These are phyloP conservation scores for Tetranychus truncatus DNA, from an alignment of 2,888 invertebrate genomes.

Conservation along the genomic window DNA sequence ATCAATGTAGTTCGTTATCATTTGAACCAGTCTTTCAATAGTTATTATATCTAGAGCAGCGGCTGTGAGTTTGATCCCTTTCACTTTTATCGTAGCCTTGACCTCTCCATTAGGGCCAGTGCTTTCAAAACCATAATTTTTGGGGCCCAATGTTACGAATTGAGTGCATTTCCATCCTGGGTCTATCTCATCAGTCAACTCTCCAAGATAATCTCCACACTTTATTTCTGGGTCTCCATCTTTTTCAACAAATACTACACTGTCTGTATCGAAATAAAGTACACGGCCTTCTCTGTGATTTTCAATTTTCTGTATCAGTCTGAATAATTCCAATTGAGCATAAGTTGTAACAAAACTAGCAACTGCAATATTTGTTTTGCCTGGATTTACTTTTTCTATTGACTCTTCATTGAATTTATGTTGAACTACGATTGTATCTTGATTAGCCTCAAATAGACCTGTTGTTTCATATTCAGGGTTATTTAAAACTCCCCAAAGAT, in stretches of 20 bases:
- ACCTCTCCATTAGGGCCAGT: neutral
- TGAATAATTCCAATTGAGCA: too few species aligned
- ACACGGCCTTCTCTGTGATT: neutral
- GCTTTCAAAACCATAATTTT: conserved; percentile 3
- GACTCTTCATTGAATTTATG: too few species aligned
- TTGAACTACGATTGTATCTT: too few species aligned
- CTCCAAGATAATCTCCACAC: conserved; percentile 30
- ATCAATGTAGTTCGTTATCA: neutral
- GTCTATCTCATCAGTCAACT: conserved; percentile 31
- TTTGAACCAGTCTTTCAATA: neutral
- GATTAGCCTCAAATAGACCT: too few species aligned
- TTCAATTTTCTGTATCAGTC: neutral
- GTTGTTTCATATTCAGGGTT: too few species aligned
- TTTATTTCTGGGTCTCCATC: neutral
- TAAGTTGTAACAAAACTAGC: too few species aligned
- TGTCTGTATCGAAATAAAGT: conserved; percentile 32
- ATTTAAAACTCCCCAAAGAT: too few species aligned
- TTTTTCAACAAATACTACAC: conserved; percentile 29
- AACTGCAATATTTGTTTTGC: too few species aligned
- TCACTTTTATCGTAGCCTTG: neutral
- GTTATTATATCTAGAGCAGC: too few species aligned
- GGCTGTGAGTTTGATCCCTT: neutral
- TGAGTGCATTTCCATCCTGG: neutral
- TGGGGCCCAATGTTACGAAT: neutral
- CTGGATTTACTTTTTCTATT: too few species aligned